Base-by-base conservation (phyloP, 2,113 vertebrate species). In the Vulpes vulpes region DNA sequence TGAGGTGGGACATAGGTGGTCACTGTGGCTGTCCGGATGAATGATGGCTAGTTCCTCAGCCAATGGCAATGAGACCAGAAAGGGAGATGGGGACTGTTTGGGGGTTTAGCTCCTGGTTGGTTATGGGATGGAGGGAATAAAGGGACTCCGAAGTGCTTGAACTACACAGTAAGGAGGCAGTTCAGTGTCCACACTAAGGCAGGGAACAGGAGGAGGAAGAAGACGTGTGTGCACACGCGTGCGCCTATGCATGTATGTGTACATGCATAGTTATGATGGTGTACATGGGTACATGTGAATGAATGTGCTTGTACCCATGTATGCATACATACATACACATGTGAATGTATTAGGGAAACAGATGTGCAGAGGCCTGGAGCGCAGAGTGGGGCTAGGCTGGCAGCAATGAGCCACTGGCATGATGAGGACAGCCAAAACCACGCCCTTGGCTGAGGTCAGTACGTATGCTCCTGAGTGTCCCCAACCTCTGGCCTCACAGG, bases 401-500 rank as follows among this genome's bases (percentile, higher is more conserved):
- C 15, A 82, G 43, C 65, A 35, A 0, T 15, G 51, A 80, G 4
- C 20, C 25, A 4, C 22, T 25, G 17, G 49, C 32, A 12, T n/a
- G 19, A 71, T 32, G 38, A 86, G 25, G 19, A 8, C 51, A 57
- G 7, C 51, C 59, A 86, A 60, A 76, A 19, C 23, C 32, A 4
- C 3, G 5, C 3, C 35, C 0, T 0, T 62, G 76, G 53, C 1
- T 87, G 20, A 87, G 5, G 16, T n/a, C 8, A 16, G 2, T 4
- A 25, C 8, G 8, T 8, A 25, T 0, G 8, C 27, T 5, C 4
- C 43, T 16, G 14, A 38, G 10, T 55, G 38, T 67, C 78, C 32
- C 43, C 16, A 67, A 0, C 32, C 35, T 53, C 35, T 69, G 8
- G 5, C 5, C 7, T 8, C 19, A 16, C n/a, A 30, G 30, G 71